Conservation (phyloP, 2,797 vertebrate genomes). For the Argentina silus region DNA sequence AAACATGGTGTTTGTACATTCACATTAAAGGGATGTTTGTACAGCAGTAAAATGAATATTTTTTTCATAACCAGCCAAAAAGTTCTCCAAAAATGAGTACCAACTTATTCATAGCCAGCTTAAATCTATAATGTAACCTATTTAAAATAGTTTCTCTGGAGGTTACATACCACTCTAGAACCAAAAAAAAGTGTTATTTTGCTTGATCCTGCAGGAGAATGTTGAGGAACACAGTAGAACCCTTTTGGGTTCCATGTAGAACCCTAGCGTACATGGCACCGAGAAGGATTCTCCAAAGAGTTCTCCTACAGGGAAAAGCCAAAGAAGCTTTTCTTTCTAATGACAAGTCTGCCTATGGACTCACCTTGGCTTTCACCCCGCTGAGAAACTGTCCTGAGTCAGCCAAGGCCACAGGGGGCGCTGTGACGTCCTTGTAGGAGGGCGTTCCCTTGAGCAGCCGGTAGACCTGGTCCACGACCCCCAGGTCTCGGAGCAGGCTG, state of each 20-base stretch:
- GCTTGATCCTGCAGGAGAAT: too few species aligned
- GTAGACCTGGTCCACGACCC: constrained; percentile 26
- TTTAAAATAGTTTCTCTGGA: not conserved
- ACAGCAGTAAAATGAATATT: not conserved
- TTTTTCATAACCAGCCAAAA: not conserved
- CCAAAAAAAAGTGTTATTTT: too few species aligned
- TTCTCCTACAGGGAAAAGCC: too few species aligned
- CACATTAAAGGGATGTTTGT: not conserved
- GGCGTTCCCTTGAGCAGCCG: constrained; percentile 14
- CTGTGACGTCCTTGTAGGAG: not conserved
- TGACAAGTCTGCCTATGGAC: too few species aligned
- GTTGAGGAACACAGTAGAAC: too few species aligned
- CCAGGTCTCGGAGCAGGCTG: constrained; percentile 20
- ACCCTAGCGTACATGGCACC: too few species aligned
- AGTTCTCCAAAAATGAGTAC: not conserved
- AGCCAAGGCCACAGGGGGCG: not conserved
- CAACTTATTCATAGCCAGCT: not conserved
- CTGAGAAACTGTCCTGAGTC: not conserved
- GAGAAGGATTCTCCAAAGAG: too few species aligned
- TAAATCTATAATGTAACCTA: not conserved
- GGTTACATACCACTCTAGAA: not conserved
- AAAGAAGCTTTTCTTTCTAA: too few species aligned
- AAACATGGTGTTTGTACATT: constrained; percentile 1
- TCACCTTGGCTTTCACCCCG: constrained; percentile 1
- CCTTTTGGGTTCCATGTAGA: not conserved